These are phyloP conservation scores for Dioctria linearis DNA, from an alignment of 2,888 invertebrate genomes.

Conservation along the genomic window DNA sequence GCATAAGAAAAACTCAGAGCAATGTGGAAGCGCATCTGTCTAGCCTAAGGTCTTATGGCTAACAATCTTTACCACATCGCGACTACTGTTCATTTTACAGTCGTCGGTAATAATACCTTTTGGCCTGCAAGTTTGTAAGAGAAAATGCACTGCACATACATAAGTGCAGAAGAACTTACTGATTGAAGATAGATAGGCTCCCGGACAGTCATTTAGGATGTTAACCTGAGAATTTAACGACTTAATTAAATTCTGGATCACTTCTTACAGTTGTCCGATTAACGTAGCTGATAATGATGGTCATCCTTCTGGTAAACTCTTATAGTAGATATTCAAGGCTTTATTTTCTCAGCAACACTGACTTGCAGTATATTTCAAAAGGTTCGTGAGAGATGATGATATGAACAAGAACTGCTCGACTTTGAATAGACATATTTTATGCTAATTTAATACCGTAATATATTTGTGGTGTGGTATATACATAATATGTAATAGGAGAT, in stretches of 20 bases:
- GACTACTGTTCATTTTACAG: slow-evolving; percentile 29
- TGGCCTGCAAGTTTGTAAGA: background rate
- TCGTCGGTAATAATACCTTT: background rate
- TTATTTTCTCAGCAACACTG: background rate
- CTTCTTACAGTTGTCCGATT: slow-evolving; percentile 37
- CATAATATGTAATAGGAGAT: too few relatives aligned
- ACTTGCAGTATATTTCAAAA: slow-evolving; percentile 10
- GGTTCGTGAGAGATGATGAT: slow-evolving; percentile 35
- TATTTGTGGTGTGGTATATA: too few relatives aligned
- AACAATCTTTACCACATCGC: background rate
- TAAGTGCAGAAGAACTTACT: background rate
- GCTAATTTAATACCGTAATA: too few relatives aligned
- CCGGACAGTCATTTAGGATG: slow-evolving; percentile 46
- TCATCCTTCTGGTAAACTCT: slow-evolving; percentile 4
- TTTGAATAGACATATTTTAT: background rate
- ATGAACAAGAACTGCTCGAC: slow-evolving; percentile 12
- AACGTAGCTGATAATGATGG: slow-evolving; percentile 7
- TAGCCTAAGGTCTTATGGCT: slow-evolving; percentile 5
- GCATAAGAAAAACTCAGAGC: background rate
- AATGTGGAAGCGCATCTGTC: slow-evolving; percentile 20
- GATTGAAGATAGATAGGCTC: slow-evolving; percentile 47
- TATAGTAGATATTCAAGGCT: background rate
- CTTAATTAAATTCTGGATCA: slow-evolving; percentile 54
- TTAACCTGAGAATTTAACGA: slow-evolving; percentile 46
- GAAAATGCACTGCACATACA: background rate